Evolutionary conservation across 2,888 invertebrate species (phyloP), one percentile per base, ranked within the genome.

Genomic region (Ichneumoninae sp.): DNA sequence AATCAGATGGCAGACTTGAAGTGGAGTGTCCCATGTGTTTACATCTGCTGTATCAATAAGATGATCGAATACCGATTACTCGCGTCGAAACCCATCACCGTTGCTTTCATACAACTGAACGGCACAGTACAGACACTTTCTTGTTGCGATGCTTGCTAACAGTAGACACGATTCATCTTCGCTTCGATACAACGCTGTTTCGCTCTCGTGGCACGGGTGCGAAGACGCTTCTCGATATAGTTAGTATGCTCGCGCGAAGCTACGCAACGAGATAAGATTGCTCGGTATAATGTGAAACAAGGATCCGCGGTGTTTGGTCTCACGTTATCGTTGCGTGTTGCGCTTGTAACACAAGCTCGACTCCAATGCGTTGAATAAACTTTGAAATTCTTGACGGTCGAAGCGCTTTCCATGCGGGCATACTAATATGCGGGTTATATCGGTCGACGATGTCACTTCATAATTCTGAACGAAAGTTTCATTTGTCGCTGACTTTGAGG

Each of bases 141-240:
- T 83, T 87, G 87, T 85, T 83, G 75, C 71, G 57, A 76, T 60
- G 3, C 70, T 80, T 68, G 65, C 52, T 36, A 81, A 87, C 87
- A 87, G 83, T 80, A 71, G 65, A 76, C 63, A 70, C 87, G 85
- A 87, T 87, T 87, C 87, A 87, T 85, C 79, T 60, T 82, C 79
- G 66, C 73, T 54, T 63, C 52, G 77, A 83, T 83, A 33, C 33
- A 33, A 33, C 73, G 73, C 26, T 60, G 44, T 50, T 57, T 68
- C 57, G 40, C 54, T 69, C 69, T 60, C 74, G 52, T 7, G 30
- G 33, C 10, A 8, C 7, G 63, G 16, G 60, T 66, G 40, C 22
- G n/a, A 10, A 60, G 33, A 77, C 19, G 19, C 50, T 47, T 69
- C 76, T 71, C 60, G 74, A 63, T 66, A 69, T 66, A 69, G 54